phyloP scores from a whole-genome alignment of 2,113 vertebrate species.

The Dromas ardeola region DNA sequence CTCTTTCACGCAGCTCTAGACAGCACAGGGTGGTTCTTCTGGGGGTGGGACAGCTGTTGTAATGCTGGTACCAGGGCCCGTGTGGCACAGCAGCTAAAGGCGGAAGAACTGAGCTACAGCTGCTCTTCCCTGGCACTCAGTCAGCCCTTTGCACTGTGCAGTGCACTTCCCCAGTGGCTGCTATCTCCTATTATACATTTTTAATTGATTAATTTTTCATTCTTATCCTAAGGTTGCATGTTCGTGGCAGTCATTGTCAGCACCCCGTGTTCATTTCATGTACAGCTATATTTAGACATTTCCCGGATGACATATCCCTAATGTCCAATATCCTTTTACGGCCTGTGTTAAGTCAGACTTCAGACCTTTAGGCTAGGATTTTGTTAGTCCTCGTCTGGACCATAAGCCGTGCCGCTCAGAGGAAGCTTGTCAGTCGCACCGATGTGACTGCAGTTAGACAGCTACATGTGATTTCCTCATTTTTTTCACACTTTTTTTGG shows the following conservation, averaged over 20 bases:
- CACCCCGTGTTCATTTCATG: slow-evolving; percentile 10
- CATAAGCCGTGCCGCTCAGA: not conserved
- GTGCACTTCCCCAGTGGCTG: not conserved
- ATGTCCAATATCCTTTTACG: slow-evolving; percentile 2
- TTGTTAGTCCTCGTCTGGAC: not conserved
- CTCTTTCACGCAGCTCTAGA: not conserved
- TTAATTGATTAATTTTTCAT: slow-evolving; percentile 65
- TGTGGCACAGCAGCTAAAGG: not conserved
- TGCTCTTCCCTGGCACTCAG: not conserved
- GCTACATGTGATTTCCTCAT: not conserved
- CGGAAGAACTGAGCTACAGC: not conserved
- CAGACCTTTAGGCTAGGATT: not conserved
- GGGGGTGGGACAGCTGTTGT: not conserved
- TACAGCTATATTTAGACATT: slow-evolving; percentile 53
- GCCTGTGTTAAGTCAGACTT: not conserved
- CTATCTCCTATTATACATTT: slow-evolving; percentile 52
- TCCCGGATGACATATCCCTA: not conserved
- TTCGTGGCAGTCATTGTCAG: not conserved
- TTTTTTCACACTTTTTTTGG: not conserved
- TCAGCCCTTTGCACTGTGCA: not conserved
- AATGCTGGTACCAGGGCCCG: not conserved
- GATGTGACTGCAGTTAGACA: not conserved
- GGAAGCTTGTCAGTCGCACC: rapidly evolving
- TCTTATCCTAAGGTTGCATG: not conserved
- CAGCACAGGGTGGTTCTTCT: not conserved